Evolutionary conservation across 2,113 vertebrate species (phyloP).

Genomic region (Aegypius monachus): DNA sequence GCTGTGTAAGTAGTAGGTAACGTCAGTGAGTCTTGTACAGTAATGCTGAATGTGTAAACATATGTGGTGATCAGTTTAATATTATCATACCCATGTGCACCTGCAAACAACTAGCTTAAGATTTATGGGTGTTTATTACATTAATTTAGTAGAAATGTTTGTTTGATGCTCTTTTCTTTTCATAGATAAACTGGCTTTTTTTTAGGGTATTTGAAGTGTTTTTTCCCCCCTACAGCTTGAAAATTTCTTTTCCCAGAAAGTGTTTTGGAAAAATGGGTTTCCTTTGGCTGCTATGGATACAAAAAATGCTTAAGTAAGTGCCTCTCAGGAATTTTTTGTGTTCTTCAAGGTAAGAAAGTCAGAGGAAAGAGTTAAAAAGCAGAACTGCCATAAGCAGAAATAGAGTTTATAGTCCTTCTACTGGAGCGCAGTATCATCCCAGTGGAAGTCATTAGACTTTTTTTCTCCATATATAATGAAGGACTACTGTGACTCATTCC

Average conservation of each 20-base stretch:
- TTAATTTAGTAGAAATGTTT: not conserved
- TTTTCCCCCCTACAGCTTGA: not conserved
- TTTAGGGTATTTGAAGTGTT: accelerated
- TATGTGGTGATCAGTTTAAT: not conserved
- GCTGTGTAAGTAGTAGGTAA: not conserved
- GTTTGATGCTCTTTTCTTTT: not conserved
- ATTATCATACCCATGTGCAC: not conserved
- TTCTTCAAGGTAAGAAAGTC: not conserved
- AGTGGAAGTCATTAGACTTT: slow-evolving; percentile 53
- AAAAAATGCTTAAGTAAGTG: not conserved
- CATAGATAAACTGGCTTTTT: not conserved
- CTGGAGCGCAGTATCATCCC: slow-evolving; percentile 5
- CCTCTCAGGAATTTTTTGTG: not conserved
- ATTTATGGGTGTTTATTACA: not conserved
- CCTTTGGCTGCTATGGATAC: not conserved
- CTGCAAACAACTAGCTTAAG: not conserved
- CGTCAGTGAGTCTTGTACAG: not conserved
- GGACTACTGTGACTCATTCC: slow-evolving; percentile 38
- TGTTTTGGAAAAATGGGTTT: not conserved
- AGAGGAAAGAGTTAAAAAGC: slow-evolving; percentile 28
- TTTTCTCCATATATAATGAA: slow-evolving; percentile 47
- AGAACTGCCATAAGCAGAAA: slow-evolving; percentile 9
- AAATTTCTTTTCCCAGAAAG: not conserved
- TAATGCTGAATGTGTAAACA: not conserved
- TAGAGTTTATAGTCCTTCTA: slow-evolving; percentile 26